These are phyloP conservation scores for Melikaiella ostensackeni DNA, from an alignment of 2,888 invertebrate genomes.

Conservation along the genomic window DNA sequence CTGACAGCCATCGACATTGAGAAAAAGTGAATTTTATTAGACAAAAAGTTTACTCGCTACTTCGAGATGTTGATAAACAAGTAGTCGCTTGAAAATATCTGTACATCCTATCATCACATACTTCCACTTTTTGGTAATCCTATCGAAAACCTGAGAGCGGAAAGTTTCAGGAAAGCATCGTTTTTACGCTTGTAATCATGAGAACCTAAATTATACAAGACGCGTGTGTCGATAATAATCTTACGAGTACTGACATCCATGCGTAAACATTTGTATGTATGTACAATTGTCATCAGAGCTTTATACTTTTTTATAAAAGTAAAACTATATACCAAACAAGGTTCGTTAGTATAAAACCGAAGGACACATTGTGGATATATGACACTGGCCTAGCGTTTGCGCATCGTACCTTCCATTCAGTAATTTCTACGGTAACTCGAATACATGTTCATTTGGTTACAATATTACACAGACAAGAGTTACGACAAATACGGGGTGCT, in stretches of 20 bases:
- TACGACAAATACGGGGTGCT: slow-evolving; percentile 40
- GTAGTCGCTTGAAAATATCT: slow-evolving; percentile 36
- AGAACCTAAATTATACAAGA: slow-evolving; percentile 38
- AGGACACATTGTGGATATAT: slow-evolving; percentile 35
- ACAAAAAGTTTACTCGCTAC: slow-evolving; percentile 34
- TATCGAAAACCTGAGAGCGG: slow-evolving; percentile 9
- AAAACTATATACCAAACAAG: slow-evolving; percentile 71
- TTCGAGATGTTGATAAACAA: slow-evolving; percentile 33
- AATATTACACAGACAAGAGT: slow-evolving; percentile 45
- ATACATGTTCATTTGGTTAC: slow-evolving; percentile 54
- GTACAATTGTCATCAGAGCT: slow-evolving; percentile 63
- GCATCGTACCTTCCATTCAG: slow-evolving; percentile 57
- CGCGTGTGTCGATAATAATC: slow-evolving; percentile 63
- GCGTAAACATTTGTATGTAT: slow-evolving; percentile 67
- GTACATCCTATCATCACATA: slow-evolving; percentile 35
- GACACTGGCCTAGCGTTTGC: slow-evolving; percentile 37
- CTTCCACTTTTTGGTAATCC: slow-evolving; percentile 15
- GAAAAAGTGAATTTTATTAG: slow-evolving; percentile 37
- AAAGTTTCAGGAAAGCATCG: slow-evolving; percentile 12
- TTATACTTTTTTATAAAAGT: slow-evolving; percentile 67
- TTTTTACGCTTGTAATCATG: slow-evolving; percentile 5
- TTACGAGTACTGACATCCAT: slow-evolving; percentile 64
- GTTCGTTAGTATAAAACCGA: slow-evolving; percentile 70
- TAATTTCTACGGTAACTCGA: slow-evolving; percentile 44
- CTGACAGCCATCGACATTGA: not conserved